Percentiles rank a stretch among this genome's conserved stretches.
phyloP scores from a whole-genome alignment of 2,113 vertebrate species.

The Vireo altiloquus region DNA sequence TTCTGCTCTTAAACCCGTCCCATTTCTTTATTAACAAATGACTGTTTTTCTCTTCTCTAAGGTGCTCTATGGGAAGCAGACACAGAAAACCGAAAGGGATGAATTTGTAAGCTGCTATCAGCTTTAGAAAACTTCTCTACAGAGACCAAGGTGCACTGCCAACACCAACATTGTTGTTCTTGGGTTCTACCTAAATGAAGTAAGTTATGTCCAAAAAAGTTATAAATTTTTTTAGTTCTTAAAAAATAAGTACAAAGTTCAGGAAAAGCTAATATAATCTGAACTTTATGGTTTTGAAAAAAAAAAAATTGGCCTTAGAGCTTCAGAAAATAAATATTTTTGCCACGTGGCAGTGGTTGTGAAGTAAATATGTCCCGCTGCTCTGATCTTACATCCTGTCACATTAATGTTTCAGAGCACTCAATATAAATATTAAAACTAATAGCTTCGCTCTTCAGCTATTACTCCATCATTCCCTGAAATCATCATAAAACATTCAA shows the following conservation, averaged over 20 bases:
- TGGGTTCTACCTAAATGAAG: neutral
- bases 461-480: constrained; percentile 98
- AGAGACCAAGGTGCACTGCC: rapidly evolving
- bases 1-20: neutral
- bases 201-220: neutral
- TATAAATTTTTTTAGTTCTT: neutral
- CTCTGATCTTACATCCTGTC: constrained; percentile 99
- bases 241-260: constrained; percentile 6
- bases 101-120: neutral
- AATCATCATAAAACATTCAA: constrained; percentile 99
- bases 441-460: constrained; percentile 99
- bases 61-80: neutral
- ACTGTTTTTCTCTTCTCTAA: neutral
- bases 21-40: neutral
- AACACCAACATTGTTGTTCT: neutral
- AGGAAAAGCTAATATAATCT: constrained; percentile 24
- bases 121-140: neutral
- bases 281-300: constrained; percentile 48
- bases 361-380: constrained; percentile 92
- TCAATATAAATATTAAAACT: constrained; percentile 99
- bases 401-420: constrained; percentile 99
- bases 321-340: constrained; percentile 89
- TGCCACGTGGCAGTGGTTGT: constrained; percentile 81
- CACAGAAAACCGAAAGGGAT: neutral
- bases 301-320: constrained; percentile 70